A percentile compares a stretch with the other conserved stretches of the same genome.
Evolutionary conservation across 2,797 vertebrate genomes (phyloP).

Genomic region (Oreortyx pictus): DNA sequence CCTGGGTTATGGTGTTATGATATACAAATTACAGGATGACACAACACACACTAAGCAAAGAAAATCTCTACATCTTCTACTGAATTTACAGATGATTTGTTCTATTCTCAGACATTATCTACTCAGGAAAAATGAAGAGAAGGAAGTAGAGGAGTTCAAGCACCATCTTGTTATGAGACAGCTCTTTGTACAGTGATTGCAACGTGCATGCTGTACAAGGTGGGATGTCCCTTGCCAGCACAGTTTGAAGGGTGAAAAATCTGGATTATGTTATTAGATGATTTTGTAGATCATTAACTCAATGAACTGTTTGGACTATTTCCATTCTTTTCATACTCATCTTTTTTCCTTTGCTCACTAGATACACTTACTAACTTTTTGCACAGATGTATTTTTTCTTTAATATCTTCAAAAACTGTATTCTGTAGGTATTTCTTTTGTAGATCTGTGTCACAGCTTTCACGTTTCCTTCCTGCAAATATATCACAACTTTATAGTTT

Average conservation of each 20-base stretch:
- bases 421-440: not conserved
- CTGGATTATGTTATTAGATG: not conserved
- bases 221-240: conserved; percentile 4
- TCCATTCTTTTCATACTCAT: not conserved
- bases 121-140: not conserved
- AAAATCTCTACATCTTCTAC: not conserved
- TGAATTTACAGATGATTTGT: not conserved
- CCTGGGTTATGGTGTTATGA: not conserved
- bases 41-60: not conserved
- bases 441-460: not conserved
- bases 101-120: not conserved
- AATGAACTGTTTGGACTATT: not conserved
- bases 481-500: not conserved
- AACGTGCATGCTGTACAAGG: not conserved
- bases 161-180: not conserved
- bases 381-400: not conserved
- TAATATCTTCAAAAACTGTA: not conserved
- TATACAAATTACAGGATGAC: not conserved
- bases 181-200: not conserved
- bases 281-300: not conserved
- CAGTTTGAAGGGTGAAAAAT: not conserved
- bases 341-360: not conserved
- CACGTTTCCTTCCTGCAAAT: conserved; percentile 20
- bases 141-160: not conserved
- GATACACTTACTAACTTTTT: conserved; percentile 1